Percentiles rank a stretch among this genome's conserved stretches.
These are phyloP conservation scores for Protophormia terraenovae DNA, from an alignment of 2,888 invertebrate species.

Conservation along the genomic window DNA sequence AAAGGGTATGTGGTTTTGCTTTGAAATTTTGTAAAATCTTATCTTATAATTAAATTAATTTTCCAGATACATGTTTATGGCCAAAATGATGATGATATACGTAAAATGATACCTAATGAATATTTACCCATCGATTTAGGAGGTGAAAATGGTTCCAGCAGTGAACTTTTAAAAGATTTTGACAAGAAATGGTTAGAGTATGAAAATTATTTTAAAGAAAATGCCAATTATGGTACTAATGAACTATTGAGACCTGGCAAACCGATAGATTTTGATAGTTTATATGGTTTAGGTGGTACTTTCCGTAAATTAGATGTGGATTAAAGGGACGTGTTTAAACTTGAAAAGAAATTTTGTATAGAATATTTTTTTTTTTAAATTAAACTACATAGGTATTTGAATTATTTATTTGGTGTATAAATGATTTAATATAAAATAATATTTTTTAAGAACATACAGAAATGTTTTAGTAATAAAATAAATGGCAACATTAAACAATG, in stretches of 20 bases:
- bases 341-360: no score
- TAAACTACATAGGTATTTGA: no score
- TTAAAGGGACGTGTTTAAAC: slow-evolving; percentile 55
- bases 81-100: slow-evolving; percentile 83
- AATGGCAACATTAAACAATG: no score
- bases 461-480: no score
- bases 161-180: slow-evolving; percentile 70
- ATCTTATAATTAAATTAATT: slow-evolving; percentile 66
- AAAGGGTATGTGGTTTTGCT: no score
- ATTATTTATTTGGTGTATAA: no score
- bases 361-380: no score
- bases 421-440: no score
- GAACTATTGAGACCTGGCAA: slow-evolving; percentile 72
- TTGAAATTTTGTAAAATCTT: no score
- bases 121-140: slow-evolving; percentile 86
- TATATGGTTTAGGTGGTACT: slow-evolving; percentile 76
- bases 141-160: slow-evolving; percentile 83
- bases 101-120: slow-evolving; percentile 83
- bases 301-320: slow-evolving; percentile 75
- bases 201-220: slow-evolving; percentile 73
- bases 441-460: no score
- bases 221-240: slow-evolving; percentile 72
- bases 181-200: slow-evolving; percentile 70
- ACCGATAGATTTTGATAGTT: slow-evolving; percentile 69
- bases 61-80: slow-evolving; percentile 83